Conservation (phyloP, 2,797 vertebrate genomes). For the Tenualosa thibaudeaui region DNA sequence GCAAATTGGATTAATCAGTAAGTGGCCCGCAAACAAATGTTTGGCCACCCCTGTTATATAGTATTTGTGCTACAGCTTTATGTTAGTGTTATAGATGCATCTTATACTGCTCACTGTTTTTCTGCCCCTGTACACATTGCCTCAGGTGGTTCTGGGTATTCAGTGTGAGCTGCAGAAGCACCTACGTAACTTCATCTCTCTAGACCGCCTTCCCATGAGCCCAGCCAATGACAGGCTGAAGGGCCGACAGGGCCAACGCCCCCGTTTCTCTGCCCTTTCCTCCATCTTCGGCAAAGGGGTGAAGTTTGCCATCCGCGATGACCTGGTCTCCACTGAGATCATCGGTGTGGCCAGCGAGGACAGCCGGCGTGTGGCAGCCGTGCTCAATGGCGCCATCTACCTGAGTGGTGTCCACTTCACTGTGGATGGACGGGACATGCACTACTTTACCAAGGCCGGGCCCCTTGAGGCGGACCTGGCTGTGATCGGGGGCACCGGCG, state of each 20-base stretch:
- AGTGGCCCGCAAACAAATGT: no score
- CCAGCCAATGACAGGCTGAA: slow-evolving; percentile 64
- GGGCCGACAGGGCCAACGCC: slow-evolving; percentile 70
- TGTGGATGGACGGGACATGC: slow-evolving; percentile 89
- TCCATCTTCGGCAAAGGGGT: slow-evolving; percentile 96
- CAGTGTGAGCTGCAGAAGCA: slow-evolving; percentile 94
- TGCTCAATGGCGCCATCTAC: slow-evolving; percentile 88
- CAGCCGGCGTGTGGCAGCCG: slow-evolving; percentile 89
- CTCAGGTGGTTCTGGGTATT: slow-evolving; percentile 88
- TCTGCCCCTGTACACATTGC: neutral
- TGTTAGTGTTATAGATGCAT: no score
- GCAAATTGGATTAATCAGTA: no score
- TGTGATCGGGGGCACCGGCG: slow-evolving; percentile 72
- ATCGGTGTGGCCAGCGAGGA: slow-evolving; percentile 97
- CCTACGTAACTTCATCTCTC: slow-evolving; percentile 88
- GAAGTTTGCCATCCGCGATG: slow-evolving; percentile 88
- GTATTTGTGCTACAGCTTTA: no score
- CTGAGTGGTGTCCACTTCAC: slow-evolving; percentile 92
- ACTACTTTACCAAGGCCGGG: slow-evolving; percentile 94
- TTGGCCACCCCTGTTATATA: no score
- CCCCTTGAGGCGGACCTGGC: slow-evolving; percentile 91
- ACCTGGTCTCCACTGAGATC: slow-evolving; percentile 86
- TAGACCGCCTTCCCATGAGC: slow-evolving; percentile 87
- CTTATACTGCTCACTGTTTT: no score
- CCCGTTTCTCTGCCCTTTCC: slow-evolving; percentile 86